Evolutionary conservation across 1,140 invertebrate genomes (phyloP), one percentile per base, ranked within the genome.

Genomic region (Berghia stephanieae): DNA sequence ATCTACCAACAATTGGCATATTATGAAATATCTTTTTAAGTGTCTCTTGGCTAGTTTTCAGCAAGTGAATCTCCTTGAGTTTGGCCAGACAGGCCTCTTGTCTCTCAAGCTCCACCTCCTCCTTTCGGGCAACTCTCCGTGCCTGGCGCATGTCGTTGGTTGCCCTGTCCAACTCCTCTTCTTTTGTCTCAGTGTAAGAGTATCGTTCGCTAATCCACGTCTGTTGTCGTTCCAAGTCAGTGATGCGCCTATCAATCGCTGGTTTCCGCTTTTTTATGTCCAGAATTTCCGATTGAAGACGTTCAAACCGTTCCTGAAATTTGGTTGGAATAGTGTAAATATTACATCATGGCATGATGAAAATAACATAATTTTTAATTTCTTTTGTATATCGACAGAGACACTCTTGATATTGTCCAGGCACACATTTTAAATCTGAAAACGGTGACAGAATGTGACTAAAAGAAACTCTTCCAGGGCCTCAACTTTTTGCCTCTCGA

Each of bases 21-120:
- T 80, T 78, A 63, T 85, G 81, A 40, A 84, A 87, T 27, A 87
- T 86, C 72, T 86, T 86, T 60, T 83, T 84, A 18, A 84, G 72
- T 4, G 81, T 76, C 49, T 84, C 84, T 0, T 78, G 77, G 27
- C 80, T 79, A 0, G 81, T 82, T 75, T 86, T 86, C 34, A 81
- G 78, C 3, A 79, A 63, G 44, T 83, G 80, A 34, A 85, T 84
- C 52, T 84, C 79, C 27, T 82, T 84, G 31, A 86, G 78, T 27
- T 63, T 69, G 18, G 71, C 42, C 57, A 85, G 69, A 46, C 81
- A 83, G 0, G 24, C 60, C 2, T 83, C 80, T 0, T 80, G 52
- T 6, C 78, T 75, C 44, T 84, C 75, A 55, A 84, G 44, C 70
- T 85, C 83, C 8, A 83, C 80, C 70, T 86, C 83, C 3, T 52